These are phyloP conservation scores for Lophius piscatorius DNA, from an alignment of 2,113 vertebrate species.

Conservation along the genomic window DNA sequence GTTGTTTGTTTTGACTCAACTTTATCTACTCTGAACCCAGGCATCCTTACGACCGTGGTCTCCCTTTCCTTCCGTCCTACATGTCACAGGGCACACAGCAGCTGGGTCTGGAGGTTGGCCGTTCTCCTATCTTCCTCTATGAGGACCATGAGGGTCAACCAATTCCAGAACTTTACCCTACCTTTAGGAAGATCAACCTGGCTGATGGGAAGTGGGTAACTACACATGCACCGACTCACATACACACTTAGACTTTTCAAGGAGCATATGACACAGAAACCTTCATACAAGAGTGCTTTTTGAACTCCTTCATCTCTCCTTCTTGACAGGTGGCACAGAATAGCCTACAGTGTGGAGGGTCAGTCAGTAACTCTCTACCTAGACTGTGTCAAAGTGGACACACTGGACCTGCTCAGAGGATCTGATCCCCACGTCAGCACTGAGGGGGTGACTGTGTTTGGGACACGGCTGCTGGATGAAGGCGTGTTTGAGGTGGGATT, in stretches of 20 bases:
- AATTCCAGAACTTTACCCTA: constrained; percentile 92
- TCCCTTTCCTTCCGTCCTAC: background rate
- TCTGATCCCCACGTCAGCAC: constrained; percentile 86
- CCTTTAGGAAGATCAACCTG: constrained; percentile 93
- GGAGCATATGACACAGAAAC: background rate
- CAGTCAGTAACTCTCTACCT: constrained; percentile 89
- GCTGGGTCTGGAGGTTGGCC: constrained; percentile 92
- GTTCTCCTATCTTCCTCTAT: constrained; percentile 95
- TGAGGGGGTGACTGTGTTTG: constrained; percentile 93
- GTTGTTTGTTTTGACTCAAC: too few relatives aligned
- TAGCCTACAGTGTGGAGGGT: constrained; percentile 91
- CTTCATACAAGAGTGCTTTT: too few relatives aligned
- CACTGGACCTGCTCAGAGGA: constrained; percentile 86
- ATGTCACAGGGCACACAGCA: constrained; percentile 90
- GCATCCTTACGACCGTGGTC: too few relatives aligned
- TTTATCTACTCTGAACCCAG: too few relatives aligned
- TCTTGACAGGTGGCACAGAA: constrained; percentile 89
- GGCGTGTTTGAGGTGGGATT: constrained; percentile 91
- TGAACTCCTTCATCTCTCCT: background rate
- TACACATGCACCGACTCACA: constrained; percentile 14
- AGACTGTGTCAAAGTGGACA: constrained; percentile 90
- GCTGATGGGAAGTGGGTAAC: constrained; percentile 94
- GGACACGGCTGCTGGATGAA: constrained; percentile 93
- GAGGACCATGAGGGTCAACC: constrained; percentile 94
- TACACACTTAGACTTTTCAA: too few relatives aligned